A percentile compares a stretch with the other conserved stretches of the same genome.
Evolutionary conservation across 1,140 invertebrate species (phyloP).

Genomic region (Drosophila cardini): DNA sequence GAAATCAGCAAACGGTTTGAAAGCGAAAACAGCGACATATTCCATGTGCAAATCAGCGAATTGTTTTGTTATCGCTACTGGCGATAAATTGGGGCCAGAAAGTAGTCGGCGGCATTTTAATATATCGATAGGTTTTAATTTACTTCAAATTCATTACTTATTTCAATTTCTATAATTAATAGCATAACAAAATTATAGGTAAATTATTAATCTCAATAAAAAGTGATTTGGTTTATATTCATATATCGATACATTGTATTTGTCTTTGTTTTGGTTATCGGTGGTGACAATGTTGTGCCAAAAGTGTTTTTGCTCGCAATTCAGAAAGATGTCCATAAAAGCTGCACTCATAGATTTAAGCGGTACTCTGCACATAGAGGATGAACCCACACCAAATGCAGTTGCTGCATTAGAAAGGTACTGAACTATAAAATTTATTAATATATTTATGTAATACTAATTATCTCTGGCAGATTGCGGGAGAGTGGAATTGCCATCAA

Average conservation of each 20-base stretch:
- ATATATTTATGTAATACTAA: constrained; percentile 8
- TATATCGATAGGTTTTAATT: background rate
- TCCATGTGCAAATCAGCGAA: constrained; percentile 14
- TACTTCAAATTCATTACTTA: background rate
- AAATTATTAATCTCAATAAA: background rate
- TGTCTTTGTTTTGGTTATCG: constrained; percentile 26
- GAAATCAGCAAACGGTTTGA: constrained; percentile 25
- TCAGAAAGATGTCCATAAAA: constrained; percentile 71
- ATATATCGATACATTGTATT: constrained; percentile 11
- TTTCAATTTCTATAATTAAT: background rate
- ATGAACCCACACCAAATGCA: constrained; percentile 88
- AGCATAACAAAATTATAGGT: background rate
- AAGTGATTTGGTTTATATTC: background rate
- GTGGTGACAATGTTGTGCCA: constrained; percentile 17
- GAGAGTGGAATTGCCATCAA: constrained; percentile 87
- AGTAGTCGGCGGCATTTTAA: background rate
- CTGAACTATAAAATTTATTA: background rate
- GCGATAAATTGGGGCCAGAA: background rate
- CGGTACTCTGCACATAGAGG: constrained; percentile 91
- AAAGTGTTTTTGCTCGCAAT: constrained; percentile 14
- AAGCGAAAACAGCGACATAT: constrained; percentile 33
- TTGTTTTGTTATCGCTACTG: constrained; percentile 12
- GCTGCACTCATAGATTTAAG: constrained; percentile 91
- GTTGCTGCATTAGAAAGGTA: constrained; percentile 88
- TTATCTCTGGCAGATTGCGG: constrained; percentile 86